Evolutionary conservation across 2,113 vertebrate genomes (phyloP).

Genomic region (Acrocephalus kingi): DNA sequence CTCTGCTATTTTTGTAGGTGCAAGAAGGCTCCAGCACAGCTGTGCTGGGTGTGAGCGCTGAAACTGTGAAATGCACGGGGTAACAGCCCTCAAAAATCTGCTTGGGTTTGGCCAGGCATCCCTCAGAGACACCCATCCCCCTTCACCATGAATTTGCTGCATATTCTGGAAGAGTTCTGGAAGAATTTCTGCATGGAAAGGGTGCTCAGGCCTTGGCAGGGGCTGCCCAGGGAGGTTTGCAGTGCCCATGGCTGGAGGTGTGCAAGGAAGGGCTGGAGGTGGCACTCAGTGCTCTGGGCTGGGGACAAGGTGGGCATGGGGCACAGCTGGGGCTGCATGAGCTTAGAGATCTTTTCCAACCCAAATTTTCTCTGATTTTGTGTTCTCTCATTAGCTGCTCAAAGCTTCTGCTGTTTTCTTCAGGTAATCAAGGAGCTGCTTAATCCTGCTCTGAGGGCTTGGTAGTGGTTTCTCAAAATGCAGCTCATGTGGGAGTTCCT

Average conservation of each 20-base stretch:
- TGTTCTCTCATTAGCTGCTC: not conserved
- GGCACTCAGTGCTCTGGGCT: not conserved
- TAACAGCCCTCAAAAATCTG: not conserved
- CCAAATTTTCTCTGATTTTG: fast-evolving
- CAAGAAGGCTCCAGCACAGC: not conserved
- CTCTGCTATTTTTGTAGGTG: not conserved
- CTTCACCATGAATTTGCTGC: fast-evolving
- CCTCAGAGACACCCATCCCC: not conserved
- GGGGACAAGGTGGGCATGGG: not conserved
- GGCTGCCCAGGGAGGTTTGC: not conserved
- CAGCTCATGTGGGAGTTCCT: slow-evolving; percentile 12
- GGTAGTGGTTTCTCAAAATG: not conserved
- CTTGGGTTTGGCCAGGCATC: not conserved
- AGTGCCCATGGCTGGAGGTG: not conserved
- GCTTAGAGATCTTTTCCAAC: not conserved
- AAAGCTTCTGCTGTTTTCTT: not conserved
- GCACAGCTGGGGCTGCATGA: fast-evolving
- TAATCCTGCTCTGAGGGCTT: not conserved
- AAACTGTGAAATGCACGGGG: not conserved
- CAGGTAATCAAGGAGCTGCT: not conserved
- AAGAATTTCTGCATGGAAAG: not conserved
- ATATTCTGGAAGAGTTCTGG: not conserved
- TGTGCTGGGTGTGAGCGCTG: not conserved
- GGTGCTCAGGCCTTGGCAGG: not conserved
- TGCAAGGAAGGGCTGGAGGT: not conserved